These are phyloP conservation scores for Clostera curtula DNA, from an alignment of 2,888 invertebrate species.

Conservation along the genomic window DNA sequence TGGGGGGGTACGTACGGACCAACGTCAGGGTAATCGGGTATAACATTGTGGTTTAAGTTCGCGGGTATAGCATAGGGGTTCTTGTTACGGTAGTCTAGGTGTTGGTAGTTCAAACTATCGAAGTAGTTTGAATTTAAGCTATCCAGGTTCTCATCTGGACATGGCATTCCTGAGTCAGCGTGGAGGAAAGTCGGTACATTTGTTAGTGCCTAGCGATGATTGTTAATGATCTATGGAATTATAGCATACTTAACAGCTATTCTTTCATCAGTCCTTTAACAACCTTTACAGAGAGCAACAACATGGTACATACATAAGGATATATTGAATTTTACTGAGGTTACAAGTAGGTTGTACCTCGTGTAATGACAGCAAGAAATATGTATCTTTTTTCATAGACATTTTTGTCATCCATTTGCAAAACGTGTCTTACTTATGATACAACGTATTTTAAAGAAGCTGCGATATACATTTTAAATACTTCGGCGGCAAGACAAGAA, in stretches of 20 bases:
- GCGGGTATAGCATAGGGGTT: constrained; percentile 72
- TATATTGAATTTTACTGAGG: no score
- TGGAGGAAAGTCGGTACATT: constrained; percentile 29
- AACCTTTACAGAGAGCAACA: no score
- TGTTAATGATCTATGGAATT: neutral
- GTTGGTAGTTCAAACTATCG: constrained; percentile 56
- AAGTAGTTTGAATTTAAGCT: constrained; percentile 60
- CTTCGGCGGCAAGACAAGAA: no score
- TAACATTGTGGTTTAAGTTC: constrained; percentile 53
- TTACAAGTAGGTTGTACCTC: no score
- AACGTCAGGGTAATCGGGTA: constrained; percentile 48
- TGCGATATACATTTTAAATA: no score
- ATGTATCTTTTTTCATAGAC: no score
- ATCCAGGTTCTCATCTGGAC: constrained; percentile 55
- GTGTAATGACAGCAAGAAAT: no score
- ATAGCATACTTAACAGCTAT: neutral
- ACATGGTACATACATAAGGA: no score
- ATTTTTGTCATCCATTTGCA: no score
- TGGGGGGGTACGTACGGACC: constrained; percentile 63
- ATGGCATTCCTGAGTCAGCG: constrained; percentile 52
- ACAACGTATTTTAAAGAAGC: no score
- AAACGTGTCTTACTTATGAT: no score
- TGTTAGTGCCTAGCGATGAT: constrained; percentile 27
- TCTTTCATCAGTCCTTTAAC: no score
- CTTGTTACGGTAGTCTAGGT: constrained; percentile 55